These are phyloP conservation scores for Amblyjoppa proteus DNA, from an alignment of 2,888 invertebrate genomes.

Conservation along the genomic window DNA sequence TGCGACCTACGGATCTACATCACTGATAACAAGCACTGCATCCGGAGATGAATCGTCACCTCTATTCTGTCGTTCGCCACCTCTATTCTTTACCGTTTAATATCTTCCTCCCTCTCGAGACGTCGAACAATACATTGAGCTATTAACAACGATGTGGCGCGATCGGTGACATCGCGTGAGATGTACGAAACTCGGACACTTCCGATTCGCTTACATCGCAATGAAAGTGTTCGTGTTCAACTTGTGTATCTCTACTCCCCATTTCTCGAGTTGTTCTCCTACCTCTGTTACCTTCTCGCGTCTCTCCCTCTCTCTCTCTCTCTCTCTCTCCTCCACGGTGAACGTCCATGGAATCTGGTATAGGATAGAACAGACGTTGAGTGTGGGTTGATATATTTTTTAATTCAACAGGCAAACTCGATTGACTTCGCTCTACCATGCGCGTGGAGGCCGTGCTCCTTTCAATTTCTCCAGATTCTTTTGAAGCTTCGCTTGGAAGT, in stretches of 20 bases:
- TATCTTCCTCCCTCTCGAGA: conserved; percentile 19
- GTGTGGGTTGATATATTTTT: conserved; percentile 48
- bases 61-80: conserved; percentile 29
- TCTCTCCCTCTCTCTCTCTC: conserved; percentile 21
- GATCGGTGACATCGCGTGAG: background rate
- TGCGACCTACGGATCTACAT: background rate
- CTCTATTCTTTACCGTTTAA: conserved; percentile 61
- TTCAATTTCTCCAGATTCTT: conserved; percentile 66
- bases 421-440: conserved; percentile 20
- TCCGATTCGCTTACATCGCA: conserved; percentile 31
- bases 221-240: background rate
- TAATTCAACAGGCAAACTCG: conserved; percentile 22
- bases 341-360: conserved; percentile 41
- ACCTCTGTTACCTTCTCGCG: conserved; percentile 12
- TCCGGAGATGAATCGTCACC: conserved; percentile 44
- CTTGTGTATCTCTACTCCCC: background rate
- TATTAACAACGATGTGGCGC: conserved; percentile 32
- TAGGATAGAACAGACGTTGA: conserved; percentile 19
- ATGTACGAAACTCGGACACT: background rate
- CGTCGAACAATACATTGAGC: conserved; percentile 9
- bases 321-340: conserved; percentile 36
- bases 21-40: conserved; percentile 27
- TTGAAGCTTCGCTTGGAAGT: conserved; percentile 21
- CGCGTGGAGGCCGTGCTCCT: conserved; percentile 70
- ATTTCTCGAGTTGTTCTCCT: conserved; percentile 41